Base-by-base conservation (phyloP, 2,113 vertebrate species). In the Poeciliopsis occidentalis region DNA sequence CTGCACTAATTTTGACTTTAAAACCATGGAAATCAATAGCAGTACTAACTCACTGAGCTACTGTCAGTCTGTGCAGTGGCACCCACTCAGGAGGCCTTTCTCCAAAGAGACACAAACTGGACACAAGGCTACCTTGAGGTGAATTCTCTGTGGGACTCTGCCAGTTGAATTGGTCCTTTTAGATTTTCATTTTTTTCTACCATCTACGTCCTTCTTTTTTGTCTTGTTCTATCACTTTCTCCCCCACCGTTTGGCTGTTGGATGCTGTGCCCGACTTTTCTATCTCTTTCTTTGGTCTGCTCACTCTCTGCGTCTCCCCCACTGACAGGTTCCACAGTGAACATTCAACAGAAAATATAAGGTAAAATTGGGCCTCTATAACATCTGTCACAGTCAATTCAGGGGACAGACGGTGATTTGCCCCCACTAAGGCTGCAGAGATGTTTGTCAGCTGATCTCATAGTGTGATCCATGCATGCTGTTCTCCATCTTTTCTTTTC, bases 21-120 rank as follows among this genome's bases (percentile, higher is more conserved):
- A 81, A 73, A 86, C 71, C 69, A 73, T 79, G 69, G 73, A 90
- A 90, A 85, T 89, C 80, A 82, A 88, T 88, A 81, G 64, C 54
- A 71, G 71, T 74, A 68, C 67, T 30, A 71, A 63, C 77, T 80
- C 67, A 71, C 65, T 71, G 71, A 81, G 82, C 85, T 51, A 76
- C 78, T 81, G 84, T 90, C 86, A 83, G 75, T 83, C 80, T 84
- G 71, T 77, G 83, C 70, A 77, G 79, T 87, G 79, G 60, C 64
- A 26, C 72, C 80, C 74, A 77, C 82, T 79, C 87, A 84, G 84
- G 79, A 85, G 76, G 69, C 76, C 74, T 17, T 89, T 93, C 87
- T 89, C 93, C 90, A 92, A 93, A 88, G 90, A 92, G 93, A 94
- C 87, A 78, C 88, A 84, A 87, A 85, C 83, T 65, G 87, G 79